Conservation (phyloP, 1,140 invertebrate genomes). For the Ptiloglossa arizonensis region DNA sequence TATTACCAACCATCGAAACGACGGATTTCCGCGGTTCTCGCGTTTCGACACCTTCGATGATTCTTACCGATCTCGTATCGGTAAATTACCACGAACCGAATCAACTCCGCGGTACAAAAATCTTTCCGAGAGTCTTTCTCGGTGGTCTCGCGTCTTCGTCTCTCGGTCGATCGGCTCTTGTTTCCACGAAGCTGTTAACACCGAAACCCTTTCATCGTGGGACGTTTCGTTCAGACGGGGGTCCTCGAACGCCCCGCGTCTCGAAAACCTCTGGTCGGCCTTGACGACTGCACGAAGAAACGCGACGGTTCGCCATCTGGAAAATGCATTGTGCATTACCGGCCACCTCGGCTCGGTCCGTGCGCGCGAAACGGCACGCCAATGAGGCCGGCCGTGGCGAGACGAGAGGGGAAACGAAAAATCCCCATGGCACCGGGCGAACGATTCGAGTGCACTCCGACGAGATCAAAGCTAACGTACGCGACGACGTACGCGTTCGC, state of each 20-base stretch:
- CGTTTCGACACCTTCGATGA: no score
- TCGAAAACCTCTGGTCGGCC: constrained; percentile 14
- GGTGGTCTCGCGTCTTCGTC: no score
- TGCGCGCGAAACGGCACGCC: constrained; percentile 28
- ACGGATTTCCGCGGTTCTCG: no score
- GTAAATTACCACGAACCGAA: not conserved
- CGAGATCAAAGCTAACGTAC: constrained; percentile 60
- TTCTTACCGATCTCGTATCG: no score
- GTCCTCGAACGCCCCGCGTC: constrained; percentile 31
- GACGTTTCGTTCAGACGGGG: constrained; percentile 37
- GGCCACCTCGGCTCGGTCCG: not conserved
- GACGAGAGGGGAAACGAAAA: constrained; percentile 55
- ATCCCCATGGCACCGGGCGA: constrained; percentile 38
- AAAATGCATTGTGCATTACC: constrained; percentile 61
- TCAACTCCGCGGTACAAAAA: not conserved
- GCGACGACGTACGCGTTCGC: constrained; percentile 20
- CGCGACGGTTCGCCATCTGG: constrained; percentile 32
- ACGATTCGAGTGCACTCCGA: constrained; percentile 40
- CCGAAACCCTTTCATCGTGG: constrained; percentile 37
- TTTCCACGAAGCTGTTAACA: constrained; percentile 40
- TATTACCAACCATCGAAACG: no score
- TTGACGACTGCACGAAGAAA: constrained; percentile 43
- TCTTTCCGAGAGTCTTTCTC: not conserved
- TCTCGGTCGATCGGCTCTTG: not conserved
- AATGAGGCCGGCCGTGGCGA: constrained; percentile 17